Evolutionary conservation across 2,888 invertebrate genomes (phyloP).

Genomic region (Himalopsyche japonica): DNA sequence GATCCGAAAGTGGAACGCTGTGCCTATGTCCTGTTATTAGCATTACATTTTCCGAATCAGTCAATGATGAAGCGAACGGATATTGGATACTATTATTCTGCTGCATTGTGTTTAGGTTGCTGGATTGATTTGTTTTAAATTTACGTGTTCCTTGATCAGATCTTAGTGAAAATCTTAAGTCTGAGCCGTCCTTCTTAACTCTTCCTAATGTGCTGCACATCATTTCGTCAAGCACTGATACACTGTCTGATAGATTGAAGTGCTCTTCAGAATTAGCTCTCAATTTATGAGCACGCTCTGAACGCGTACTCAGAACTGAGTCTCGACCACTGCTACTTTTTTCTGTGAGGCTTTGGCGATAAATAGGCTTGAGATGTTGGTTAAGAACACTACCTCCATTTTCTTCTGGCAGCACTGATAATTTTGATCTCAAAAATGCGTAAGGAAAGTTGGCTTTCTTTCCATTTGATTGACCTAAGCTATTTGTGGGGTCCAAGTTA

Average conservation of each 20-base stretch:
- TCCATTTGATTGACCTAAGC: conserved; percentile 14
- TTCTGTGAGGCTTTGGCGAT: conserved; percentile 60
- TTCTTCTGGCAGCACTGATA: conserved; percentile 78
- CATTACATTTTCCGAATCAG: conserved; percentile 57
- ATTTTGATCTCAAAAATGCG: conserved; percentile 74
- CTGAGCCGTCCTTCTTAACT: conserved; percentile 33
- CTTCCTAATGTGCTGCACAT: conserved; percentile 49
- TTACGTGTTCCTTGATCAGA: background rate
- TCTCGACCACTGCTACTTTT: conserved; percentile 51
- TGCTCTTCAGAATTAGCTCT: conserved; percentile 66
- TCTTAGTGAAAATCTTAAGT: conserved; percentile 30
- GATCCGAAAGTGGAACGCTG: conserved; percentile 58
- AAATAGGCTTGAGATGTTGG: conserved; percentile 51
- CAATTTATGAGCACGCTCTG: conserved; percentile 43
- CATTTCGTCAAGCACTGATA: conserved; percentile 56
- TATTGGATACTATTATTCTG: conserved; percentile 3
- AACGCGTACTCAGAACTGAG: conserved; percentile 47
- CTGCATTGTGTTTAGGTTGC: background rate
- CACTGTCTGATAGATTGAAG: conserved; percentile 53
- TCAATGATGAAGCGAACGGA: conserved; percentile 47
- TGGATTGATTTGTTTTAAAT: conserved; percentile 3
- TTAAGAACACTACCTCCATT: conserved; percentile 60
- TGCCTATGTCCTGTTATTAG: conserved; percentile 57
- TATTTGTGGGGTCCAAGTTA: conserved; percentile 57
- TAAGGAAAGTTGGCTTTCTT: conserved; percentile 65